Percentiles rank a stretch among this genome's conserved stretches.
These are phyloP conservation scores for Galaxias olidus DNA, from an alignment of 2,797 vertebrate species.

Conservation along the genomic window DNA sequence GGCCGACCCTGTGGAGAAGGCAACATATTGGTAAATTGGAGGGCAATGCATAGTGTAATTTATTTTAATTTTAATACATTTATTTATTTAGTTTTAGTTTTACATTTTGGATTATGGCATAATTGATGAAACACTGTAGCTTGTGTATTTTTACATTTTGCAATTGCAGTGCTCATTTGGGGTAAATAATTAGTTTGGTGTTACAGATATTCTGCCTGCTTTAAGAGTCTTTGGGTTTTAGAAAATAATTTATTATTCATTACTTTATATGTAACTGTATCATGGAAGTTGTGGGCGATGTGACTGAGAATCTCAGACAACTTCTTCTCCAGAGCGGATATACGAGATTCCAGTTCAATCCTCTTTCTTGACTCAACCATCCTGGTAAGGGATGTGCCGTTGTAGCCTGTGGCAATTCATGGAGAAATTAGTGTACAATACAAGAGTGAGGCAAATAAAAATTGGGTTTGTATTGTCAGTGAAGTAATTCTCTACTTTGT, in stretches of 20 bases:
- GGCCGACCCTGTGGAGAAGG: slow-evolving; percentile 57
- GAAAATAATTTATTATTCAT: slow-evolving; percentile 5
- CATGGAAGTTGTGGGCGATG: slow-evolving; percentile 64
- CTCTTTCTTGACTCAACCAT: slow-evolving; percentile 64
- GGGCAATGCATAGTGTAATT: background rate
- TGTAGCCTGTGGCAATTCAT: slow-evolving; percentile 37
- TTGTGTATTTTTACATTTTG: too few relatives aligned
- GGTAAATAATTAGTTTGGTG: too few relatives aligned
- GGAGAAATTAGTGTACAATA: background rate
- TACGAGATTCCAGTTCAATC: slow-evolving; percentile 45
- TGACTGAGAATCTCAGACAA: slow-evolving; percentile 52
- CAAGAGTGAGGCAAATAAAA: background rate
- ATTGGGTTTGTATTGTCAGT: background rate
- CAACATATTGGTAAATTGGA: background rate
- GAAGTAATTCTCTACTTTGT: background rate
- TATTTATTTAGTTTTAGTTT: too few relatives aligned
- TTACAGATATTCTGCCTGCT: too few relatives aligned
- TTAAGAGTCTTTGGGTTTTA: too few relatives aligned
- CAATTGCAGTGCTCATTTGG: too few relatives aligned
- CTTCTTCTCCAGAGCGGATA: slow-evolving; percentile 51
- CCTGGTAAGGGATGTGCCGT: slow-evolving; percentile 55
- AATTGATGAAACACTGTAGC: too few relatives aligned
- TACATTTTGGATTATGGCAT: too few relatives aligned
- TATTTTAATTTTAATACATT: slow-evolving; percentile 1
- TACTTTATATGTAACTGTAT: slow-evolving; percentile 71